Evolutionary conservation across 2,888 invertebrate species (phyloP).

Genomic region (Oscheius sp.): DNA sequence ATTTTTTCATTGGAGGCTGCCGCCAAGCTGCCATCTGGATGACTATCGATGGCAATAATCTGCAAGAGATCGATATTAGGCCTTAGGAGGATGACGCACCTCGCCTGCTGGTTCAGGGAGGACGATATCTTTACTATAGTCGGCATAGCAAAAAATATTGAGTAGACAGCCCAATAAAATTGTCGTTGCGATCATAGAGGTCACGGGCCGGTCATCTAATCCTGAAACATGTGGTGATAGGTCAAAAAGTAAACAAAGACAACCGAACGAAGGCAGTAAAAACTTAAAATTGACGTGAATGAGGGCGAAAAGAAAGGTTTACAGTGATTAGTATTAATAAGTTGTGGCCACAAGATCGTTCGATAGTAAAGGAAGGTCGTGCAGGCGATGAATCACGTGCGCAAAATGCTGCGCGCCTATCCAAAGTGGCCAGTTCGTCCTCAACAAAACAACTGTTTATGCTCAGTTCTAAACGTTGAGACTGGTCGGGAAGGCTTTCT

Average conservation of each 20-base stretch:
- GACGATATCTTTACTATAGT: slow-evolving; percentile 19
- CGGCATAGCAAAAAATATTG: slow-evolving; percentile 1
- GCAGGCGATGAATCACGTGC: slow-evolving; percentile 32
- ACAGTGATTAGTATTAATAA: slow-evolving; percentile 8
- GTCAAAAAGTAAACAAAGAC: background rate
- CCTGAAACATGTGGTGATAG: slow-evolving; percentile 5
- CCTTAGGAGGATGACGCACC: slow-evolving; percentile 3
- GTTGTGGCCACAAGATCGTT: slow-evolving; percentile 26
- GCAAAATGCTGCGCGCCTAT: slow-evolving; percentile 29
- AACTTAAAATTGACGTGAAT: background rate
- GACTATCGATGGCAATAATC: slow-evolving; percentile 27
- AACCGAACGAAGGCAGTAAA: background rate
- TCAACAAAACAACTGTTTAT: slow-evolving; percentile 10
- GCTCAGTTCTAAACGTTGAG: no score
- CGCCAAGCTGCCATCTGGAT: slow-evolving; percentile 15
- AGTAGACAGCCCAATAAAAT: slow-evolving; percentile 12
- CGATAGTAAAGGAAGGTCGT: slow-evolving; percentile 32
- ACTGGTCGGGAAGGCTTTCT: no score
- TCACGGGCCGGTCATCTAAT: slow-evolving; percentile 33
- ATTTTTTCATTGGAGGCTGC: slow-evolving; percentile 23
- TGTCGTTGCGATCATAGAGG: slow-evolving; percentile 28
- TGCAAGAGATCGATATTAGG: background rate
- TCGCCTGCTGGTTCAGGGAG: slow-evolving; percentile 20
- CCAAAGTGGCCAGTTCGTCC: slow-evolving; percentile 22
- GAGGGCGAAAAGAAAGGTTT: background rate